phyloP scores from a whole-genome alignment of 2,888 invertebrate genomes.

The Lymantria dispar region DNA sequence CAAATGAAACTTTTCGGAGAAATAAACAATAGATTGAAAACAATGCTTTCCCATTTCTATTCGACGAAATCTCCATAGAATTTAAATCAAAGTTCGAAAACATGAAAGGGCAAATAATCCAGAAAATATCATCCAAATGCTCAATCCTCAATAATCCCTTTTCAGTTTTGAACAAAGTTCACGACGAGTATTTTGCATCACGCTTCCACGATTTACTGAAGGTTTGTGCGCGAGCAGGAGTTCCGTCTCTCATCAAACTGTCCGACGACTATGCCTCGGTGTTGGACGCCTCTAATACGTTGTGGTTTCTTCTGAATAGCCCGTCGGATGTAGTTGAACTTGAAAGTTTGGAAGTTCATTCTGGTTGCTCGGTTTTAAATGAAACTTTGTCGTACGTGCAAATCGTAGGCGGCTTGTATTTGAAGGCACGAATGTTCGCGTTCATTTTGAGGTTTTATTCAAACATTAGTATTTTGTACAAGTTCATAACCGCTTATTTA shows the following conservation, averaged over 20 bases:
- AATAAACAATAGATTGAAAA: too few relatives aligned
- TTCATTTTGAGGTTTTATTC: background rate
- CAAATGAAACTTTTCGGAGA: too few relatives aligned
- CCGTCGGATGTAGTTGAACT: slow-evolving; percentile 1
- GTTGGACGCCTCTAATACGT: slow-evolving; percentile 5
- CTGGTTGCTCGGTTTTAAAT: slow-evolving; percentile 1
- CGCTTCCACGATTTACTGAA: background rate
- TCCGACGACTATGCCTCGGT: background rate
- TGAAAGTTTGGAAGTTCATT: slow-evolving; percentile 3
- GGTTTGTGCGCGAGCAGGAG: background rate
- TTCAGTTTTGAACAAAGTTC: background rate
- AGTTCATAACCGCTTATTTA: too few relatives aligned
- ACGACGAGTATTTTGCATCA: background rate
- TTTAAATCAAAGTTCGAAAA: background rate
- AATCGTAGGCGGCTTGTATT: background rate
- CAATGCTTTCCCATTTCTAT: background rate
- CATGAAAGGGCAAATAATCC: background rate
- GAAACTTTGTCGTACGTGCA: background rate
- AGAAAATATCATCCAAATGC: background rate
- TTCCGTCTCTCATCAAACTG: background rate
- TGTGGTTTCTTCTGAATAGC: slow-evolving; percentile 1
- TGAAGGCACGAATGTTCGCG: background rate
- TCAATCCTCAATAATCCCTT: background rate
- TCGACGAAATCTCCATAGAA: background rate
- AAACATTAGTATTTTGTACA: background rate